Evolutionary conservation across 2,888 invertebrate species (phyloP), one percentile per base, ranked within the genome.

Genomic region (Ophioninae sp.): DNA sequence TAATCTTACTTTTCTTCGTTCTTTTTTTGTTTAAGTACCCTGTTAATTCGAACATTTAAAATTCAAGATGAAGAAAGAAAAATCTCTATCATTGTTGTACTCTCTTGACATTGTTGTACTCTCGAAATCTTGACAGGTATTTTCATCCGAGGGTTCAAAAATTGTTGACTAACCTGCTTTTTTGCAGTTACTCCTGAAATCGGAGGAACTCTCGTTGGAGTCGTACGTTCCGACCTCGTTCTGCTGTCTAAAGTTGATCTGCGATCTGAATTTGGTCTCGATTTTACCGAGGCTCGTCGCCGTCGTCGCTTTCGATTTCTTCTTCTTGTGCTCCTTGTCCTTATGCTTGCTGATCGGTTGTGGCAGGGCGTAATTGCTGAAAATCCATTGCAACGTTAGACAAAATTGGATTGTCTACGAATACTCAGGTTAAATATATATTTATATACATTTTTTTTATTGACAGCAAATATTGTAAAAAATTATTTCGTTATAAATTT

Each of bases 251-350:
- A 44, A 68, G 17, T 62, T 67, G 78, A 76, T 79, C 73, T 76
- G 37, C 50, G 67, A 65, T 39, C 73, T 62, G 73, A 72, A 37
- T n/a, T 79, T 56, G n/a, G 67, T 20, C 20, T 61, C 64, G 72
- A 74, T 70, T 62, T 50, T 78, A 30, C 41, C 74, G 67, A 84
- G 65, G 37, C 21, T 57, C 77, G 67, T 56, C 39, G 81, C 23
- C 74, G 86, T 86, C 77, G 82, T 82, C 37, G 91, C 88, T 87
- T 94, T 93, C 68, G 92, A 90, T 88, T 95, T 95, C 89, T 95
- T 95, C 91, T 95, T 95, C 91, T 95, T 95, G 87, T 94, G 91
- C 61, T 95, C 94, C 89, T 95, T 95, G 20, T 95, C 95, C 90
- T 95, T 95, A 72, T 94, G 94, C 89, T 95, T 95, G 79, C 94